Base-by-base conservation (phyloP, 2,797 vertebrate species). In the Poecile montanus region DNA sequence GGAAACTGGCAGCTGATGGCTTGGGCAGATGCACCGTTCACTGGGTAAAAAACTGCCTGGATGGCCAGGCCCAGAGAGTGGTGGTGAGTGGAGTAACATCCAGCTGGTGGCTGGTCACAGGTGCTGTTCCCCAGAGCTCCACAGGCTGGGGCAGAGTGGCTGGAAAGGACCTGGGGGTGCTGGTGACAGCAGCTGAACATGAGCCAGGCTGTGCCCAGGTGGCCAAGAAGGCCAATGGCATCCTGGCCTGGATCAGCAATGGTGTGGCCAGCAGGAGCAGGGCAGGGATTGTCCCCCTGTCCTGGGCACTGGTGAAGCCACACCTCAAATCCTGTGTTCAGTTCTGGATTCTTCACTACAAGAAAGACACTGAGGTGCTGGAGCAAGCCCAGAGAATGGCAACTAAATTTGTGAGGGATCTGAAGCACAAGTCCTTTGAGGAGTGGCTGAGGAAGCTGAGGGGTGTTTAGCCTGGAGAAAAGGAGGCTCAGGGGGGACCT, bases 51-150 rank as follows among this genome's bases (percentile, higher is more conserved):
- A 60, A 16, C 9, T 22, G 19, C 0, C 47, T 75, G 32, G 9
- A 34, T 25, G 19, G 13, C 34, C 0, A 0, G 11, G 36, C 23
- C 14, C 40, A n/a, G 18, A 72, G 11, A 38, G n/a, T 27, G 13
- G 40, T 45, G 26, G 7, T 71, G 44, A 82, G 34, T 4, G 20
- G 34, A 72, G 6, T 10, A 29, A 38, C n/a, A 60, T 53, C n/a
- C 71, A 38, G 36, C 19, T 67, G 51, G 38, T 45, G 1, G 2
- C 10, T 0, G 0, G 36, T n/a, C 38, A 75, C 18, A 13, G 14
- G 5, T 21, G 32, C 11, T 70, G 60, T 4, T 67, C 12, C 15
- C 19, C 36, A 34, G 8, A 2, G 7, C 0, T 0, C 54, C 19
- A 4, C 25, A 22, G 80, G 60, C 36, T 34, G 53, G 47, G 8